Base-by-base conservation (phyloP, 2,888 invertebrate genomes). In the Mechanitis messenoides region DNA sequence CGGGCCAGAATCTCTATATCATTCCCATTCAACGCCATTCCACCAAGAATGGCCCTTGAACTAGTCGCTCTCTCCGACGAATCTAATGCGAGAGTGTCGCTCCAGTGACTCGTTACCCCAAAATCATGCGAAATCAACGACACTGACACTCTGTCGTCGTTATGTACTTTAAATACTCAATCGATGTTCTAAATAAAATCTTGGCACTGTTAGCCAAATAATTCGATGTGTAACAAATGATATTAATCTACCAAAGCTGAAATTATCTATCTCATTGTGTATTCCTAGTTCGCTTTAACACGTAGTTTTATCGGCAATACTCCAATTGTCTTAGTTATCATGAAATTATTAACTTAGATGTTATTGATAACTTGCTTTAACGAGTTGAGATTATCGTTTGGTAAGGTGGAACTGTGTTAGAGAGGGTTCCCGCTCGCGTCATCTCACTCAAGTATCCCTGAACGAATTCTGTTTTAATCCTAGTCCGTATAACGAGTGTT, bases 261-360 rank as follows among this genome's bases (percentile, higher is more conserved):
- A 87, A 85, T 86, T 85, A 84, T 83, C 85, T 88, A 87, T 87
- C 87, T 89, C 87, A 87, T 83, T 82, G 78, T 81, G 80, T 88
- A 90, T 89, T 89, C 89, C 88, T 90, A 89, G 86, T 85, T 86
- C 84, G 88, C 88, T 89, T 88, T 88, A 88, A 84, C 83, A 80
- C 73, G 81, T 90, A 90, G 87, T 77, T 84, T 81, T 87, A 88
- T 87, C 82, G 86, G 85, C 84, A 85, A 79, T 80, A 84, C 87
- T 88, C 88, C 87, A 89, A 83, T 86, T 83, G 80, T 85, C 76
- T 78, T 85, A 85, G 80, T 84, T 82, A 78, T 77, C 80, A 74
- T 77, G 81, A 85, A 84, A 83, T 81, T 75, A 71, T 72, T 81
- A 80, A 80, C 76, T 77, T 86, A 87, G 80, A 75, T 78, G 69